Conservation (phyloP, 2,888 invertebrate genomes). For the Rhagium mordax region DNA sequence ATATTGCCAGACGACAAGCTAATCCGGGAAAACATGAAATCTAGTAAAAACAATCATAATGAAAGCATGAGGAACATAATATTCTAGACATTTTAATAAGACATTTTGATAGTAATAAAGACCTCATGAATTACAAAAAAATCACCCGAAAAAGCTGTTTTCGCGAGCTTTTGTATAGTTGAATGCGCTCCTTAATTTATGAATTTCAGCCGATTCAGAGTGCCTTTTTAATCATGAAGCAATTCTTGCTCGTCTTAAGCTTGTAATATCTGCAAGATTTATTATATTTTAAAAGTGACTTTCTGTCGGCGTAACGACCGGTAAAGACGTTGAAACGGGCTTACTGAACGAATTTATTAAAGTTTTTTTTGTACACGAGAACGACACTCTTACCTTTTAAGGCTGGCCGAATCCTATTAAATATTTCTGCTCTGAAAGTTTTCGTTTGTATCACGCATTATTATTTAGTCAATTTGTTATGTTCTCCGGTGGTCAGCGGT, state of each 20-base stretch:
- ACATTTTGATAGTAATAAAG: background rate
- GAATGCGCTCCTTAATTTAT: conserved; percentile 23
- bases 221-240: conserved; percentile 28
- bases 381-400: background rate
- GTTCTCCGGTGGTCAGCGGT: conserved; percentile 40
- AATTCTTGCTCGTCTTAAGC: conserved; percentile 24
- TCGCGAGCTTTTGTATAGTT: conserved; percentile 3
- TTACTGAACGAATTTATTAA: background rate
- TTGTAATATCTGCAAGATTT: conserved; percentile 28
- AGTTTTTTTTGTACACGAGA: background rate
- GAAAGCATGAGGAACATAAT: conserved; percentile 14
- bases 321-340: background rate
- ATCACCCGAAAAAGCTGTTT: background rate
- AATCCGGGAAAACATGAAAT: conserved; percentile 14
- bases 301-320: conserved; percentile 28
- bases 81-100: conserved; percentile 28
- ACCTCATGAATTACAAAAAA: conserved; percentile 17
- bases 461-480: conserved; percentile 39
- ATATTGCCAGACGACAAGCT: conserved; percentile 1
- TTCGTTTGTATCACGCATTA: conserved; percentile 21
- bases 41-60: conserved; percentile 15
- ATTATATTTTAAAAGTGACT: conserved; percentile 21
- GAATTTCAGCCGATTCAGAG: conserved; percentile 28
- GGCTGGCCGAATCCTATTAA: conserved; percentile 19
- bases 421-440: conserved; percentile 20